phyloP scores from a whole-genome alignment of 2,797 vertebrate species.

The Furcifer pardalis region DNA sequence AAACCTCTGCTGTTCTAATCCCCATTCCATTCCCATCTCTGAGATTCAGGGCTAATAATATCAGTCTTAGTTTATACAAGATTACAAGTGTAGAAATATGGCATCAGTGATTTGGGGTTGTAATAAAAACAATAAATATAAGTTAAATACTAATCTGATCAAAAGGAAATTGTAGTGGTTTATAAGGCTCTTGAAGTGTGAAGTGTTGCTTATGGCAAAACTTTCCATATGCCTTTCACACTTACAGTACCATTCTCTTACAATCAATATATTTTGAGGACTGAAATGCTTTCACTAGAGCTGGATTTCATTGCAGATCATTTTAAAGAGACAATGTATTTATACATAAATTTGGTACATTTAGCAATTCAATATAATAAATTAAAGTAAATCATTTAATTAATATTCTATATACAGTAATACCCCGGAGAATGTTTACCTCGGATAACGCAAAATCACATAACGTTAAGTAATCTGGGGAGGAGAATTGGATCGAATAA shows the following conservation, averaged over 20 bases:
- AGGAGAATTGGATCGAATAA: too few relatives aligned
- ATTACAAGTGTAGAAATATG: conserved; percentile 32
- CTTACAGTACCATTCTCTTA: conserved; percentile 48
- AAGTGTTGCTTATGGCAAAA: conserved; percentile 49
- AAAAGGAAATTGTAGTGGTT: conserved; percentile 51
- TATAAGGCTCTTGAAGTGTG: conserved; percentile 33
- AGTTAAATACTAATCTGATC: conserved; percentile 52
- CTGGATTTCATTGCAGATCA: conserved; percentile 37
- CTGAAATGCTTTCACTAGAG: conserved; percentile 45
- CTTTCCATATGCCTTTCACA: conserved; percentile 36
- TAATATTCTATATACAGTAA: conserved; percentile 44
- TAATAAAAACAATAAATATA: conserved; percentile 53
- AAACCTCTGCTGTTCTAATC: conserved; percentile 10
- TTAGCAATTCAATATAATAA: conserved; percentile 47
- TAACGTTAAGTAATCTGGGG: too few relatives aligned
- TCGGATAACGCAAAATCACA: too few relatives aligned
- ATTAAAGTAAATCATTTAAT: conserved; percentile 55
- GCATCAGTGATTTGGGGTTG: neutral
- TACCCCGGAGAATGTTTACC: too few relatives aligned
- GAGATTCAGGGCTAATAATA: conserved; percentile 42
- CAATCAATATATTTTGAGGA: conserved; percentile 41
- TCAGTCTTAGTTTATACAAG: conserved; percentile 30
- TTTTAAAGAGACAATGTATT: conserved; percentile 48
- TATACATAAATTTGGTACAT: conserved; percentile 43
- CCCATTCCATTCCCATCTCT: neutral